Conservation (phyloP, 2,113 vertebrate genomes). For the Ctenomys sociabilis region DNA sequence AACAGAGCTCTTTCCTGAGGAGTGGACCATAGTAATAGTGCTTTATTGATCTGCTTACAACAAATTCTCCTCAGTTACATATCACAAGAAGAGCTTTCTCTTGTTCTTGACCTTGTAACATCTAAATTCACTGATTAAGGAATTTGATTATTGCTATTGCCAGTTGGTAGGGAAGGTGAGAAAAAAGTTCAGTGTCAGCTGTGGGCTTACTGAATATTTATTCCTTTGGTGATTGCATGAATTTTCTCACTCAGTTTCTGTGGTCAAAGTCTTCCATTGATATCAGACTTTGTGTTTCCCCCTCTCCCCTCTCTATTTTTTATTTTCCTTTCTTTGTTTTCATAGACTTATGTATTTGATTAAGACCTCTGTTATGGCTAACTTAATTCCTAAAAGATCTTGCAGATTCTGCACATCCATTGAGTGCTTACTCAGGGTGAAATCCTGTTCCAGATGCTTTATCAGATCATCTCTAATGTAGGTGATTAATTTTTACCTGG, state of each 20-base stretch:
- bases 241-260: neutral
- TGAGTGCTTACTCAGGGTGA: neutral
- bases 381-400: neutral
- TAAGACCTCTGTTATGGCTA: neutral
- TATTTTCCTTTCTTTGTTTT: neutral
- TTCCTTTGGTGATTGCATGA: neutral
- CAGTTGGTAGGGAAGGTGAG: constrained; percentile 1
- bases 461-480: neutral
- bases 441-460: neutral
- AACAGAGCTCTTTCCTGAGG: constrained; percentile 37
- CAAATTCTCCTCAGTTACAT: constrained; percentile 63
- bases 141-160: constrained; percentile 59
- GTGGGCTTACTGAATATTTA: constrained; percentile 12
- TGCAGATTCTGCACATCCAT: neutral
- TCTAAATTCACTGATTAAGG: constrained; percentile 50
- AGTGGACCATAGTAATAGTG: neutral
- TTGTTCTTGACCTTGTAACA: constrained; percentile 60
- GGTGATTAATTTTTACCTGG: constrained; percentile 29
- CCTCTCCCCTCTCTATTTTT: neutral
- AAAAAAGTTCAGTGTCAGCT: neutral
- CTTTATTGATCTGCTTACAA: constrained; percentile 69
- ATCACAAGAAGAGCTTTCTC: constrained; percentile 60
- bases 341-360: neutral
- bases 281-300: neutral
- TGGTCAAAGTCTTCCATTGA: neutral